Evolutionary conservation across 1,140 invertebrate species (phyloP).

Genomic region (Apis mellifera): Amel_HAv3.1 CM009934.2:9046501-9047000

Average conservation of each 20-base stretch:
- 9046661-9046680: slow-evolving; percentile 58
- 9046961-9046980: neutral
- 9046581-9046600: neutral
- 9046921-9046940: neutral
- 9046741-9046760: slow-evolving; percentile 61
- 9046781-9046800: slow-evolving; percentile 50
- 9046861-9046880: slow-evolving; percentile 33
- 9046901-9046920: neutral
- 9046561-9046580: too few relatives aligned
- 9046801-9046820: slow-evolving; percentile 2
- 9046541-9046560: too few relatives aligned
- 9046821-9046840: neutral
- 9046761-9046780: slow-evolving; percentile 60
- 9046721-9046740: slow-evolving; percentile 57
- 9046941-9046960: neutral
- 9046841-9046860: slow-evolving; percentile 9
- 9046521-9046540: too few relatives aligned
- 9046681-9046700: slow-evolving; percentile 68
- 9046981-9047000: too few relatives aligned
- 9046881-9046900: slow-evolving; percentile 11
- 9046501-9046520: too few relatives aligned
- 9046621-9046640: slow-evolving; percentile 27
- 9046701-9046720: slow-evolving; percentile 54
- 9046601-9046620: slow-evolving; percentile 35
- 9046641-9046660: slow-evolving; percentile 50